Percentiles rank a stretch among this genome's conserved stretches.
These are phyloP conservation scores for Manis pentadactyla DNA, from an alignment of 2,797 vertebrate genomes.

Conservation along the genomic window DNA sequence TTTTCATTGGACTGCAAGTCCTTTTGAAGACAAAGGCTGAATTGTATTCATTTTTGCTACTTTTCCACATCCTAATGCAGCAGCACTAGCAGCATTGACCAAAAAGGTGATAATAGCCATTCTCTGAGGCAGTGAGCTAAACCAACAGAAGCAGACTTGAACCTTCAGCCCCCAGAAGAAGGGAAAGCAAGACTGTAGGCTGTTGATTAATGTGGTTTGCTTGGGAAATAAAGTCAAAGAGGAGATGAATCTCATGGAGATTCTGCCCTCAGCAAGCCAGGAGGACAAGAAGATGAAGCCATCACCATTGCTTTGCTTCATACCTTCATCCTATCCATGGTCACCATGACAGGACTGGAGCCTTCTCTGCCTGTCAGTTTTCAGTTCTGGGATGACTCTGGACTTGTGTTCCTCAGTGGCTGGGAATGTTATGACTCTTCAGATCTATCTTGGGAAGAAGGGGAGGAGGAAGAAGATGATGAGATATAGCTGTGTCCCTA, in stretches of 20 bases:
- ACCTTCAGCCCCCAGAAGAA: background rate
- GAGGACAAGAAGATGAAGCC: background rate
- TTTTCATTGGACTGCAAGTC: background rate
- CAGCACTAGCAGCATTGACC: background rate
- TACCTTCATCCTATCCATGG: constrained; percentile 56
- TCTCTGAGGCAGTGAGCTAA: background rate
- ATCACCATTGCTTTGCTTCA: background rate
- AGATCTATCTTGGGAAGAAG: constrained; percentile 67
- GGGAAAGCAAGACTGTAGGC: background rate
- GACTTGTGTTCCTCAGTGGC: constrained; percentile 89
- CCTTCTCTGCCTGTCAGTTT: constrained; percentile 89
- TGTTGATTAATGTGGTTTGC: background rate
- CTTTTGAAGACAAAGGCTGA: background rate
- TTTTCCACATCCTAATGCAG: background rate
- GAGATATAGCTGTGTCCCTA: background rate
- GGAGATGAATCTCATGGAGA: background rate
- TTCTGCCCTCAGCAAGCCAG: background rate
- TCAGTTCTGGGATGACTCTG: constrained; percentile 86
- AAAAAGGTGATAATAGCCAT: background rate
- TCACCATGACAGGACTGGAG: constrained; percentile 84
- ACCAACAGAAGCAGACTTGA: background rate
- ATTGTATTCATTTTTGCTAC: constrained; percentile 1
- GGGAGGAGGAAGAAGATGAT: background rate
- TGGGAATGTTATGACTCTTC: constrained; percentile 84
- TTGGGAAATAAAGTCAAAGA: background rate